These are phyloP conservation scores for Tretioscincus oriximinensis DNA, from an alignment of 2,113 vertebrate species.

Conservation along the genomic window DNA sequence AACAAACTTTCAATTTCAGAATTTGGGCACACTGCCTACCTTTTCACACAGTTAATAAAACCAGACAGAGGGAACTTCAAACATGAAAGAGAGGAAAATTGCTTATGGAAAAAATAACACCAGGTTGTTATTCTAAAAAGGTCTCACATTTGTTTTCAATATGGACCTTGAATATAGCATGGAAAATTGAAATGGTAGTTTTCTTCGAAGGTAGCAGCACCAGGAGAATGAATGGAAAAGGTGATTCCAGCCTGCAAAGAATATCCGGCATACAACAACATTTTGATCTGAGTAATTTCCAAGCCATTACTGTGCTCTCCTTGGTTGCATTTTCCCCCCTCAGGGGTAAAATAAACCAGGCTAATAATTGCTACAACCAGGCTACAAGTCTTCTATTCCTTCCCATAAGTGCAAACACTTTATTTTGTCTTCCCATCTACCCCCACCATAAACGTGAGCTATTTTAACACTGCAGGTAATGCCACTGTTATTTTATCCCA, in stretches of 20 bases:
- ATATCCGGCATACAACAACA: slow-evolving; percentile 42
- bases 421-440: background rate
- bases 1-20: slow-evolving; percentile 59
- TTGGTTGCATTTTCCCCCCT: slow-evolving; percentile 58
- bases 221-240: slow-evolving; percentile 51
- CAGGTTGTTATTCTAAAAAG: slow-evolving; percentile 70
- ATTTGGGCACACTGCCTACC: slow-evolving; percentile 56
- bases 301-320: slow-evolving; percentile 58
- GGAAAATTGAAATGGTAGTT: slow-evolving; percentile 67
- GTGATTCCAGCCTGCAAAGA: slow-evolving; percentile 58
- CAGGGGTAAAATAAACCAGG: slow-evolving; percentile 59
- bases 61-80: slow-evolving; percentile 63
- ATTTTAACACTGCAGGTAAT: slow-evolving; percentile 48
- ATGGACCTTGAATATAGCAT: slow-evolving; percentile 59
- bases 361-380: slow-evolving; percentile 49
- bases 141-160: slow-evolving; percentile 77
- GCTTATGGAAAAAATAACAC: slow-evolving; percentile 72
- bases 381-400: slow-evolving; percentile 33
- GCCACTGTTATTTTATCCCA: slow-evolving; percentile 44
- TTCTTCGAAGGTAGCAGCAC: slow-evolving; percentile 50
- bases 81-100: slow-evolving; percentile 59
- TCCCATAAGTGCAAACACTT: background rate
- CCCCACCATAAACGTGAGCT: slow-evolving; percentile 20
- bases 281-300: slow-evolving; percentile 59
- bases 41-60: slow-evolving; percentile 70